phyloP scores from a whole-genome alignment of 2,888 invertebrate genomes.

The Callinectes sapidus region DNA sequence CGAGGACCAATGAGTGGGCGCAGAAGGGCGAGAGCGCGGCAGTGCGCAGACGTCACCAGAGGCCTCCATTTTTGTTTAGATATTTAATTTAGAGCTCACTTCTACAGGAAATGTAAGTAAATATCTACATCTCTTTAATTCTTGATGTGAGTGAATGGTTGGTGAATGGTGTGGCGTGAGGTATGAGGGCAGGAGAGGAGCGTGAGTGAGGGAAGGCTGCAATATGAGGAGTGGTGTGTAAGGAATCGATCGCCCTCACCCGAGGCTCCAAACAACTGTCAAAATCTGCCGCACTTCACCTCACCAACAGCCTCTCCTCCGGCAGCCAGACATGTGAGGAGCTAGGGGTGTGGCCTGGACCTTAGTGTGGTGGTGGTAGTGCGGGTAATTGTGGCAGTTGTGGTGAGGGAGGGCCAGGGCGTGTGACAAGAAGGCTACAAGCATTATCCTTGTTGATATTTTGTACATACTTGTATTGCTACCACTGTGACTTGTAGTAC shows the following conservation, averaged over 20 bases:
- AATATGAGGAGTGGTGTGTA: constrained; percentile 48
- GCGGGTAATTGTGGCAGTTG: background rate
- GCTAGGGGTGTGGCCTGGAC: background rate
- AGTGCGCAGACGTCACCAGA: constrained; percentile 54
- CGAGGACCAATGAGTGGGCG: constrained; percentile 47
- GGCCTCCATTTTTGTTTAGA: constrained; percentile 60
- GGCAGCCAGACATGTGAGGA: constrained; percentile 41
- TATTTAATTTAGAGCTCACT: constrained; percentile 59
- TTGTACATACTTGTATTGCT: background rate
- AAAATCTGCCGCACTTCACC: constrained; percentile 40
- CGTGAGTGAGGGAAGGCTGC: background rate
- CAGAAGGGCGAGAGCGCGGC: constrained; percentile 35
- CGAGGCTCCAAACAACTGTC: constrained; percentile 54
- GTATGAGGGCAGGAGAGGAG: background rate
- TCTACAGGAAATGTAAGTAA: constrained; percentile 62
- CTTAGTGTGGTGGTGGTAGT: background rate
- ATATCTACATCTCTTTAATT: background rate
- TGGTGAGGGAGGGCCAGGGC: background rate
- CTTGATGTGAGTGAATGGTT: background rate
- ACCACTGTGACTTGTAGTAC: background rate
- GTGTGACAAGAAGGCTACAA: background rate
- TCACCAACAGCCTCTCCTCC: constrained; percentile 27
- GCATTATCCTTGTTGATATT: background rate
- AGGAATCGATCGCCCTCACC: constrained; percentile 51
- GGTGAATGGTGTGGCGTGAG: background rate